phyloP scores from a whole-genome alignment of 2,797 vertebrate genomes.

The Hozukius guyotensis region DNA sequence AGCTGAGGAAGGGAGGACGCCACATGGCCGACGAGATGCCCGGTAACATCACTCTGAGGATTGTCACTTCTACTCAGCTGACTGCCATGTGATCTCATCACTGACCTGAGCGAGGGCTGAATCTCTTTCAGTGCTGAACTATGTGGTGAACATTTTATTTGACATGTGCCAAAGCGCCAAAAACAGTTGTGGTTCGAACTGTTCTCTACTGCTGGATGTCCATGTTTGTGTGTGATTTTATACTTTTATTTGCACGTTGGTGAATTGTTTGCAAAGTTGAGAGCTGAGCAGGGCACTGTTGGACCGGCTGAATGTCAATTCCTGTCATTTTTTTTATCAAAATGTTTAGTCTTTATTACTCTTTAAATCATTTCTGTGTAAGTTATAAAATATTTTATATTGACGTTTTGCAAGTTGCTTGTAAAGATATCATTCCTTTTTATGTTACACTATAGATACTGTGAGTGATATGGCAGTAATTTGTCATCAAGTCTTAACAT shows the following conservation, averaged over 20 bases:
- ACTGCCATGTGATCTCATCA: conserved; percentile 82
- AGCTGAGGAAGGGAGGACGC: conserved; percentile 82
- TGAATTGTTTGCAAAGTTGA: conserved; percentile 1
- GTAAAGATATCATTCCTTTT: conserved; percentile 12
- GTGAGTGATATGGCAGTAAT: neutral
- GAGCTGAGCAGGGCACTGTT: neutral
- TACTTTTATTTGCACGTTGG: neutral
- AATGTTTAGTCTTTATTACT: neutral
- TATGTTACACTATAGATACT: conserved; percentile 11
- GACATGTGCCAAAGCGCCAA: neutral
- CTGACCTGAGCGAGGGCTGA: neutral
- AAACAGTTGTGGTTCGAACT: neutral
- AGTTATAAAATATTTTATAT: conserved; percentile 37
- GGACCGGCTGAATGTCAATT: conserved; percentile 30
- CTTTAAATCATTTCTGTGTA: conserved; percentile 9
- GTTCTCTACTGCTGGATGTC: neutral
- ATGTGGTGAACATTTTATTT: neutral
- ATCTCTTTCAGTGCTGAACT: neutral
- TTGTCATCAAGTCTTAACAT: conserved; percentile 18
- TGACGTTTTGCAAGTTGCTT: conserved; percentile 4
- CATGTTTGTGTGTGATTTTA: neutral
- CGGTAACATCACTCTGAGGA: conserved; percentile 85
- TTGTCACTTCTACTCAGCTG: conserved; percentile 86
- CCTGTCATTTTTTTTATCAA: neutral
- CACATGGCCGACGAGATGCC: conserved; percentile 83